Base-by-base conservation (phyloP, 1,140 invertebrate genomes). In the Phenacoccus solenopsis region DNA sequence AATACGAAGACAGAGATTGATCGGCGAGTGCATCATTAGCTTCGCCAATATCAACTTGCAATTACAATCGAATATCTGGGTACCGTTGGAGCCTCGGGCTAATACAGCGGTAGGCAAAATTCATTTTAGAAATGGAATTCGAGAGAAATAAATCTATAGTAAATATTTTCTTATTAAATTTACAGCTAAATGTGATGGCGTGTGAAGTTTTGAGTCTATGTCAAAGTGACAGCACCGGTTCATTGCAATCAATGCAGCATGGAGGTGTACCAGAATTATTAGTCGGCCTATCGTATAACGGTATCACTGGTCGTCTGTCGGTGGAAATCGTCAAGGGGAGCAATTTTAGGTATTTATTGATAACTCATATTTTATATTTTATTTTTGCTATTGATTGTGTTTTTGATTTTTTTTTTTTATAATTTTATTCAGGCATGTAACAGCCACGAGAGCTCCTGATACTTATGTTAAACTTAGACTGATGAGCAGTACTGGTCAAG, bases 291-390 rank as follows among this genome's bases (percentile, higher is more conserved):
- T 88, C 91, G 70, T 97, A 96, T 77, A 96, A 95, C 77, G 90
- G 92, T 0, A 94, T 90, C 10, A 98, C 94, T 0, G 94, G 94
- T 20, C 84, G 94, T 74, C 83, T 97, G 1, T 90, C 89, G 24
- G 90, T 94, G n/a, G 93, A 96, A 81, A 88, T 94, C 72, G 84
- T 96, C 73, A 96, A 96, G 81, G 94, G 94, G 70, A 95, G 91
- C 72, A 93, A 95, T 80, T 96, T 96, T 79, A 82, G 88, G 74
- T 88, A 85, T 74, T 77, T 81, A 22, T 25, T 25, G n/a, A 61
- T 24, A n/a, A n/a, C n/a, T n/a, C n/a, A n/a, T n/a, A 32, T 7
- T 7, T 32, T 32, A 32, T 7, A 32, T 32, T 32, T 32, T 13
- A 13, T 32, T 32, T 32, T 32, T 32, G 13, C 5, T 32, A 32